phyloP scores from a whole-genome alignment of 2,113 vertebrate species.

The Orientallactaga bullata region DNA sequence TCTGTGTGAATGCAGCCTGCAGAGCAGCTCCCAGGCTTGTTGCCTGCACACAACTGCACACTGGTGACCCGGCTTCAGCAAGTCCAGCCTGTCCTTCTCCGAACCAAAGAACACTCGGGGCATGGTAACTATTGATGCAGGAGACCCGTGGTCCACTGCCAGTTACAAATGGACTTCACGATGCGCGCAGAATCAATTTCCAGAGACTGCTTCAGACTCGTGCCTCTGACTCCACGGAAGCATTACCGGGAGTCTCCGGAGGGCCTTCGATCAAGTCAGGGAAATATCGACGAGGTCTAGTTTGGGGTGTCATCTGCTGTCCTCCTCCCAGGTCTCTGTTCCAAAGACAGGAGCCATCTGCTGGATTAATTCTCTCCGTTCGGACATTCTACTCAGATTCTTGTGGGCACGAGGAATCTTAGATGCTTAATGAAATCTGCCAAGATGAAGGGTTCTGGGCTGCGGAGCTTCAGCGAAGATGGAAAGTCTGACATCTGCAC shows the following conservation, averaged over 20 bases:
- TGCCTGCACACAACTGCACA: neutral
- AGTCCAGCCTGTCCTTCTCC: neutral
- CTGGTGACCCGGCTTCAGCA: neutral
- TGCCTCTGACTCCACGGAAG: neutral
- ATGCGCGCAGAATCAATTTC: slow-evolving; percentile 36
- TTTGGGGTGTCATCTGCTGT: neutral
- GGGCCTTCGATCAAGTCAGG: neutral
- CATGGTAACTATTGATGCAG: neutral
- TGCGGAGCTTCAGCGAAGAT: neutral
- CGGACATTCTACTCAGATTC: neutral
- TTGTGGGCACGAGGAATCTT: neutral
- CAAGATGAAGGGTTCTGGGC: neutral
- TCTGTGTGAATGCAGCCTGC: neutral
- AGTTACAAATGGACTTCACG: slow-evolving; percentile 10
- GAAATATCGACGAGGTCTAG: neutral
- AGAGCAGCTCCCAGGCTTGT: too few relatives aligned
- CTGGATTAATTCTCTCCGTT: neutral
- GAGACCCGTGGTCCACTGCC: neutral
- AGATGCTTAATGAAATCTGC: neutral
- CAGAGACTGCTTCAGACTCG: neutral
- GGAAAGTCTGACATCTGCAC: neutral
- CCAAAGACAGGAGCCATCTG: neutral
- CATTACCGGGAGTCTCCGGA: neutral
- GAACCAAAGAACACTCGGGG: neutral
- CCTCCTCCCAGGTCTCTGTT: neutral